phyloP scores from a whole-genome alignment of 2,888 invertebrate species.

The Caenorhabditis afra region DNA sequence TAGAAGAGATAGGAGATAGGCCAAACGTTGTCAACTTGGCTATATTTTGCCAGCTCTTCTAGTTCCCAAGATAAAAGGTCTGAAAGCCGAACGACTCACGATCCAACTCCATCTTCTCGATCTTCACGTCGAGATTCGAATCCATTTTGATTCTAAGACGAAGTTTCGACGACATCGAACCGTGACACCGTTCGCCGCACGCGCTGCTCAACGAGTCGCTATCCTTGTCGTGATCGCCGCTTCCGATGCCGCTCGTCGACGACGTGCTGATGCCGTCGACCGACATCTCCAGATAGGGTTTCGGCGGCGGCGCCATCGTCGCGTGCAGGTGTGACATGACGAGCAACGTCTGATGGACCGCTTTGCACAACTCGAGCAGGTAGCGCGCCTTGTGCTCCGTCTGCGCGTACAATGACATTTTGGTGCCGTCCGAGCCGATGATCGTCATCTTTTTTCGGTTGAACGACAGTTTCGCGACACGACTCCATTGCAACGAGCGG shows the following conservation, averaged over 20 bases:
- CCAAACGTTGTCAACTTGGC: too few species aligned
- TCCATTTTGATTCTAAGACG: constrained; percentile 67
- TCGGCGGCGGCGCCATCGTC: constrained; percentile 60
- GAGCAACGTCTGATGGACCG: constrained; percentile 95
- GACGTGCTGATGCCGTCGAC: constrained; percentile 66
- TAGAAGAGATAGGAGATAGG: too few species aligned
- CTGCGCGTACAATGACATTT: constrained; percentile 90
- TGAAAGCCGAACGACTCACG: constrained; percentile 53
- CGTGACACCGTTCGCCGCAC: constrained; percentile 61
- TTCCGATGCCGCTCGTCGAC: constrained; percentile 60
- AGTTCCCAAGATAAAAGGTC: neutral
- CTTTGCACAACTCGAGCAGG: constrained; percentile 89
- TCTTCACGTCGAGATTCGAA: constrained; percentile 69
- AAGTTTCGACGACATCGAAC: constrained; percentile 67
- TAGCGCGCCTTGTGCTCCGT: constrained; percentile 95
- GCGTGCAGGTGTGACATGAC: constrained; percentile 67
- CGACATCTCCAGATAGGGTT: constrained; percentile 66
- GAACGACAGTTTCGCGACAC: constrained; percentile 87
- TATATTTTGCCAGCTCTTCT: too few species aligned
- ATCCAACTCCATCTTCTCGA: constrained; percentile 69
- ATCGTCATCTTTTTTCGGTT: constrained; percentile 91
- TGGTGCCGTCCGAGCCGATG: constrained; percentile 84
- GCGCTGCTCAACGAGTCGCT: constrained; percentile 65
- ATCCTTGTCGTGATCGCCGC: constrained; percentile 60
- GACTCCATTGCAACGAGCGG: constrained; percentile 93